Percentiles rank a stretch among this genome's conserved stretches.
Evolutionary conservation across 30 jellyfish, hydroid and myxozoan species (phyloP).

Genomic region (Cassiopea andromeda): DNA sequence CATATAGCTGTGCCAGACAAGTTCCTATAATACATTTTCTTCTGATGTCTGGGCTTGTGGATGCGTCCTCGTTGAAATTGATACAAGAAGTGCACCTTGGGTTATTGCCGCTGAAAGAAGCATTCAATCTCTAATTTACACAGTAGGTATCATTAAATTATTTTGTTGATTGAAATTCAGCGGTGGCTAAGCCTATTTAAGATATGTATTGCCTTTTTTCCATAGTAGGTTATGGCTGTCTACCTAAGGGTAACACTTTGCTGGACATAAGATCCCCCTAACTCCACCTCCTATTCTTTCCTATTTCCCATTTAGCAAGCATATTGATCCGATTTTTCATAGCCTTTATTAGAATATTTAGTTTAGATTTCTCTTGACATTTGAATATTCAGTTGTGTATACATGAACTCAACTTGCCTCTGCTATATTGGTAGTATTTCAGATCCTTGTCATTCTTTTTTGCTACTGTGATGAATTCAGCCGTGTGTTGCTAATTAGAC

Average conservation of each 20-base stretch:
- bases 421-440: neutral
- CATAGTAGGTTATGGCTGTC: neutral
- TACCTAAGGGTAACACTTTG: neutral
- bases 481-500: neutral
- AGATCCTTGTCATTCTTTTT: neutral
- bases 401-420: too few relatives aligned
- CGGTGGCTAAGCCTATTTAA: too few relatives aligned
- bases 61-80: conserved; percentile 45
- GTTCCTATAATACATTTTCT: conserved; percentile 4
- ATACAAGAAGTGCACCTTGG: conserved; percentile 70
- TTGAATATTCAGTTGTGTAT: too few relatives aligned
- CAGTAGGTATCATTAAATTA: conserved; percentile 9
- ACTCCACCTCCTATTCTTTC: too few relatives aligned
- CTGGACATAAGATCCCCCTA: too few relatives aligned
- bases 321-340: too few relatives aligned
- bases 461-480: neutral
- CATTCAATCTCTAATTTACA: conserved; percentile 9
- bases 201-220: neutral
- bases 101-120: conserved; percentile 20
- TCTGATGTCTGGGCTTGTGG: conserved; percentile 67
- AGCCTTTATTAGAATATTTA: too few relatives aligned
- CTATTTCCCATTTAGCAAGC: too few relatives aligned
- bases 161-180: neutral
- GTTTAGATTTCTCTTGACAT: too few relatives aligned
- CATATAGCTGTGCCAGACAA: conserved; percentile 2